Evolutionary conservation across 2,888 invertebrate species (phyloP).

Genomic region (Busseola fusca): DNA sequence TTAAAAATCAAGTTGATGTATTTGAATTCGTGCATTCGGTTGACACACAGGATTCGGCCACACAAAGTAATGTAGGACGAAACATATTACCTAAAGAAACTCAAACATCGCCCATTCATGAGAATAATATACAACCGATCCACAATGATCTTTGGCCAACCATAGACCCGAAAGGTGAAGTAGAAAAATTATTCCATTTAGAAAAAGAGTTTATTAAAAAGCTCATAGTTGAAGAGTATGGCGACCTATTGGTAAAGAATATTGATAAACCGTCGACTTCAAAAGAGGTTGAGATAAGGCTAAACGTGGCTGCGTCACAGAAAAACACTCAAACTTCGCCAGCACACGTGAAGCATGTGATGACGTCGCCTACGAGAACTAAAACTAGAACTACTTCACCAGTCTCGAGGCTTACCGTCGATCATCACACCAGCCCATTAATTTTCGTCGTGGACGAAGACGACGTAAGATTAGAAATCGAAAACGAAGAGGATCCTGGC

Average conservation of each 20-base stretch:
- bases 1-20: constrained; percentile 82
- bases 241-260: constrained; percentile 79
- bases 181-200: constrained; percentile 80
- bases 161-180: constrained; percentile 77
- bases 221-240: constrained; percentile 82
- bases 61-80: constrained; percentile 77
- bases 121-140: constrained; percentile 76
- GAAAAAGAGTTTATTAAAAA: constrained; percentile 86
- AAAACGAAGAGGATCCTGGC: constrained; percentile 74
- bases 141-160: constrained; percentile 82
- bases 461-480: constrained; percentile 66
- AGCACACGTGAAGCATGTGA: constrained; percentile 80
- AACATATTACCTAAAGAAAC: constrained; percentile 83
- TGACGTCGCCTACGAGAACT: constrained; percentile 84
- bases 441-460: constrained; percentile 68
- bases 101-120: constrained; percentile 81
- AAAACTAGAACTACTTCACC: constrained; percentile 85
- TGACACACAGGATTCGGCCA: constrained; percentile 82
- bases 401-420: constrained; percentile 69
- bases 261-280: constrained; percentile 81
- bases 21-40: constrained; percentile 83
- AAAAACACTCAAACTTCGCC: constrained; percentile 87
- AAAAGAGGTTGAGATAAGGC: constrained; percentile 64
- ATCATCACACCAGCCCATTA: constrained; percentile 81
- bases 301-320: constrained; percentile 74